Percentiles rank a stretch among this genome's conserved stretches.
These are phyloP conservation scores for Falco cherrug DNA, from an alignment of 2,797 vertebrate species.

Conservation along the genomic window DNA sequence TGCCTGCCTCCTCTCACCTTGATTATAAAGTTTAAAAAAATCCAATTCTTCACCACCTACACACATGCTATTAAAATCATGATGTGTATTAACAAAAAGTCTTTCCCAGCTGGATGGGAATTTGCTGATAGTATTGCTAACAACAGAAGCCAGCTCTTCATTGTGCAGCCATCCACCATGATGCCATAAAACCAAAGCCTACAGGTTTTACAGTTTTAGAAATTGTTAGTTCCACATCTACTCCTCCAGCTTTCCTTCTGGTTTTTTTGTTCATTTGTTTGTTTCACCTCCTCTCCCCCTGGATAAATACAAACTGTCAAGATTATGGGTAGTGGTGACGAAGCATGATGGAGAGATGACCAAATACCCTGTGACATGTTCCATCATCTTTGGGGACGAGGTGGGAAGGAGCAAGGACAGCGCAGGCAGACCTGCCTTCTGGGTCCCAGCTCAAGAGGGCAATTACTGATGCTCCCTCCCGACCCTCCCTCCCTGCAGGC, in stretches of 20 bases:
- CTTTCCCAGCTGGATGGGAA: conserved; percentile 65
- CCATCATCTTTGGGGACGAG: neutral
- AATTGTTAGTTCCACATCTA: conserved; percentile 14
- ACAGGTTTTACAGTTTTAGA: neutral
- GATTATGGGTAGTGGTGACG: neutral
- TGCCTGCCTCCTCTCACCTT: conserved; percentile 68
- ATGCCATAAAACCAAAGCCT: conserved; percentile 19
- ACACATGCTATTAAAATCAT: conserved; percentile 70
- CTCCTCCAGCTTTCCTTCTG: neutral
- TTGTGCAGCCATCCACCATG: conserved; percentile 13
- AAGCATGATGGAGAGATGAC: neutral
- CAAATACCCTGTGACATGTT: neutral
- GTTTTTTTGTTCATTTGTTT: neutral
- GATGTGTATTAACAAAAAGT: conserved; percentile 65
- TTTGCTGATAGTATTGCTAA: conserved; percentile 45
- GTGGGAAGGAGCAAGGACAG: neutral
- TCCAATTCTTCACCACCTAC: conserved; percentile 66
- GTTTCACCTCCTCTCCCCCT: neutral
- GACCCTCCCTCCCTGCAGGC: neutral
- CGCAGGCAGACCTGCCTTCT: neutral
- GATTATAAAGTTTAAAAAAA: conserved; percentile 68
- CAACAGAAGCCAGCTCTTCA: conserved; percentile 9
- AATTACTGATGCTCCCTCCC: neutral
- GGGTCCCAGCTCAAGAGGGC: neutral
- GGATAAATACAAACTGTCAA: conserved; percentile 10